Evolutionary conservation across 1,140 invertebrate genomes (phyloP).

Genomic region (Pogonomyrmex californicus): DNA sequence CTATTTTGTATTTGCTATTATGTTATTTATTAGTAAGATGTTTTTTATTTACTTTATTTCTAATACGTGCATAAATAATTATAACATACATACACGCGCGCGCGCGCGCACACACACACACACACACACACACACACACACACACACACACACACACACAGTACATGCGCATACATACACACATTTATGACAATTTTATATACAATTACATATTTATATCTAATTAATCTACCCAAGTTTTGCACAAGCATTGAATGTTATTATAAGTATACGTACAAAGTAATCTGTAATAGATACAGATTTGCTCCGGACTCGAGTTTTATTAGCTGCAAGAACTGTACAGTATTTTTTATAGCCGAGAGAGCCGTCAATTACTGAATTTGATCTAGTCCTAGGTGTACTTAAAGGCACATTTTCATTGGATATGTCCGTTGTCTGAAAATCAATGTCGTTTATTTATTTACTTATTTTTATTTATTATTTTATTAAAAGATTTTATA

Average conservation of each 20-base stretch:
- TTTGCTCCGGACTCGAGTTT: background rate
- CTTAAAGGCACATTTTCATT: background rate
- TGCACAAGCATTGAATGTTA: background rate
- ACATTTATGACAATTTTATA: constrained; percentile 5
- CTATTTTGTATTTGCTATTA: too few species aligned
- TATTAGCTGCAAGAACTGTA: background rate
- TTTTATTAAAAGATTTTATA: background rate
- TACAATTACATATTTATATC: too few species aligned
- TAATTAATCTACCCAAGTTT: background rate
- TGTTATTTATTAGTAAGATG: background rate
- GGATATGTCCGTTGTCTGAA: background rate
- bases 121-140: too few species aligned
- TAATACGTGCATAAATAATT: background rate
- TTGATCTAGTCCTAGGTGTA: background rate
- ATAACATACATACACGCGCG: too few species aligned
- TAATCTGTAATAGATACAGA: constrained; percentile 7
- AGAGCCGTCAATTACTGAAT: constrained; percentile 40
- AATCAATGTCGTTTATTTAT: background rate
- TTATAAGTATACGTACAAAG: constrained; percentile 9
- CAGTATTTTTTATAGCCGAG: background rate
- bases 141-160: too few species aligned
- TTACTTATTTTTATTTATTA: constrained; percentile 8
- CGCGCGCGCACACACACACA: too few species aligned
- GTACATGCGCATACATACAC: too few species aligned
- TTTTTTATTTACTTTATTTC: background rate